phyloP scores from a whole-genome alignment of 2,113 vertebrate species.

The Gymnarchus niloticus region DNA sequence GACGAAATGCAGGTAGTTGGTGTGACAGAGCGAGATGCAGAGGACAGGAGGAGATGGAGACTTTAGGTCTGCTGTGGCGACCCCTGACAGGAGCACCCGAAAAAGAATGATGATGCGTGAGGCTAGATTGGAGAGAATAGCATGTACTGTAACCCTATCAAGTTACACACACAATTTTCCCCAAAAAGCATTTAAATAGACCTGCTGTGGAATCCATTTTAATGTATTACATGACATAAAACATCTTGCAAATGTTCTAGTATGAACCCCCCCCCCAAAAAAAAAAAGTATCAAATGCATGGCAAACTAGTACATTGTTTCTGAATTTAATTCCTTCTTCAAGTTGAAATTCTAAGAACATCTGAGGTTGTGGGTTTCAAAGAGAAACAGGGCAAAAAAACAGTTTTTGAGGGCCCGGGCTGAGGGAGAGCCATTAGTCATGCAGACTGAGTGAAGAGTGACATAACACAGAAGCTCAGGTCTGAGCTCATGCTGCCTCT shows the following conservation, averaged over 20 bases:
- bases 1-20: too few species aligned
- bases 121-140: neutral
- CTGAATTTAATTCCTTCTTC: neutral
- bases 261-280: neutral
- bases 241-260: neutral
- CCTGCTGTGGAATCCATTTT: conserved; percentile 1
- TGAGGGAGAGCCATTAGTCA: conserved; percentile 23
- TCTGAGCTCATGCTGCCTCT: neutral
- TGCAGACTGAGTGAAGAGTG: conserved; percentile 19
- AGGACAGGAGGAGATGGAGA: too few species aligned
- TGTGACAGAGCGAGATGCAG: too few species aligned
- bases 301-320: neutral
- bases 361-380: neutral
- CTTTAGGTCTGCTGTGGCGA: too few species aligned
- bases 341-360: neutral
- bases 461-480: conserved; percentile 28
- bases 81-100: too few species aligned
- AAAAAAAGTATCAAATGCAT: neutral
- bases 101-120: too few species aligned
- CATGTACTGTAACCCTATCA: neutral
- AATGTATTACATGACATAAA: conserved; percentile 13
- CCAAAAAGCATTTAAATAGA: neutral
- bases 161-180: neutral
- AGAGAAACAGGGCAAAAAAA: neutral
- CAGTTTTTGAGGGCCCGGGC: neutral